Conservation (phyloP, 2,888 invertebrate genomes). For the Caenorhabditis zanzibari region DNA sequence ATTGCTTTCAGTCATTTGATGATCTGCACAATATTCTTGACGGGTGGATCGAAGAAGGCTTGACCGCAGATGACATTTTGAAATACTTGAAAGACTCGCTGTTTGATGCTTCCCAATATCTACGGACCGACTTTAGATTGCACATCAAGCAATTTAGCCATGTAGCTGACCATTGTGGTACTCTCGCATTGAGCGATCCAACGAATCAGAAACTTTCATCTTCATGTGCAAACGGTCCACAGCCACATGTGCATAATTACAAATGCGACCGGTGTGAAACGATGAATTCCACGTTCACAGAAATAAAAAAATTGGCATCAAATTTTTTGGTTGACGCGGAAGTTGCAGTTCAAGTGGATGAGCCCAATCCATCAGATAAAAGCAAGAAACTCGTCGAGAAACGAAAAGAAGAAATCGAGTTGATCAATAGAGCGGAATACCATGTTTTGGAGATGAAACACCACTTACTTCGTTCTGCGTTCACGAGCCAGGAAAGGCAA, state of each 20-base stretch:
- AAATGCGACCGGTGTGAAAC: conserved; percentile 44
- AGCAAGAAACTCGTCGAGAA: neutral
- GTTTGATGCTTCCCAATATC: conserved; percentile 29
- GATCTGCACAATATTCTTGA: neutral
- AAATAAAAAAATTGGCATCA: neutral
- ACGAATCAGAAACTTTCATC: neutral
- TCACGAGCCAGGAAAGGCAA: conserved; percentile 10
- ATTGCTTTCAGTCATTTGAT: conserved; percentile 33
- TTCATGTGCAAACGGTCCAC: neutral
- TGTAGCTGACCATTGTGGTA: conserved; percentile 52
- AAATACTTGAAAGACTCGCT: conserved; percentile 3
- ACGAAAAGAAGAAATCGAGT: neutral
- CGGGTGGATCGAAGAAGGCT: neutral
- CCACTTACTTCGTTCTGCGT: conserved; percentile 14
- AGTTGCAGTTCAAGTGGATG: neutral
- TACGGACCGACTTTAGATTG: conserved; percentile 41
- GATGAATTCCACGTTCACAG: conserved; percentile 1
- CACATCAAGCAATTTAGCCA: conserved; percentile 37
- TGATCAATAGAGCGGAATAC: no score
- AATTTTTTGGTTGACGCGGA: neutral
- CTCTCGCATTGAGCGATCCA: conserved; percentile 44
- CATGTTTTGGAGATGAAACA: conserved; percentile 42
- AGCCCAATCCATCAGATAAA: neutral
- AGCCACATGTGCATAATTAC: conserved; percentile 39
- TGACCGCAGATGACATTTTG: neutral